Evolutionary conservation across 2,888 invertebrate genomes (phyloP).

Genomic region (Synergus itoensis): DNA sequence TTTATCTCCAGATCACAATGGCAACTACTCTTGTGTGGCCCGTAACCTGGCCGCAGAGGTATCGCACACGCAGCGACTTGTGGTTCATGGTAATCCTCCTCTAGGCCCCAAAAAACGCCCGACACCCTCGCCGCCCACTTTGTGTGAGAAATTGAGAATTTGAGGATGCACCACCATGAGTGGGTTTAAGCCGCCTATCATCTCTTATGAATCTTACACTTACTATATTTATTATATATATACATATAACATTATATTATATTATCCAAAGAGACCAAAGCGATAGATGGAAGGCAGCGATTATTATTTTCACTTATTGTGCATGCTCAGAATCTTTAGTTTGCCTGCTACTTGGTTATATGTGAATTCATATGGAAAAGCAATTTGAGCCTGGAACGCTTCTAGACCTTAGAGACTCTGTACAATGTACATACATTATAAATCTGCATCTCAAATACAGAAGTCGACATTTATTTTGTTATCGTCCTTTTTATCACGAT

Average conservation of each 20-base stretch:
- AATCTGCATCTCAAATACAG: slow-evolving; percentile 32
- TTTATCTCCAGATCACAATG: slow-evolving; percentile 87
- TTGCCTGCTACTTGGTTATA: slow-evolving; percentile 36
- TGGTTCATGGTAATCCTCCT: slow-evolving; percentile 87
- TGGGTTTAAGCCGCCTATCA: slow-evolving; percentile 50
- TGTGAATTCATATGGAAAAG: slow-evolving; percentile 32
- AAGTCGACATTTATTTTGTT: slow-evolving; percentile 6
- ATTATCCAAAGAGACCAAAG: not conserved
- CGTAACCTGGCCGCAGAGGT: slow-evolving; percentile 87
- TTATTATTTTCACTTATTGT: not conserved
- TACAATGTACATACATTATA: slow-evolving; percentile 26
- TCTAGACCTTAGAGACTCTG: slow-evolving; percentile 32
- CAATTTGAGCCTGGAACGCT: slow-evolving; percentile 40
- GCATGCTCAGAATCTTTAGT: slow-evolving; percentile 37
- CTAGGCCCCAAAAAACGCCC: slow-evolving; percentile 73
- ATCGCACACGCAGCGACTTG: slow-evolving; percentile 85
- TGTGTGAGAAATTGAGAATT: slow-evolving; percentile 48
- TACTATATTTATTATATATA: slow-evolving; percentile 9
- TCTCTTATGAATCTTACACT: slow-evolving; percentile 23
- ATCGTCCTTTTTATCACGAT: not conserved
- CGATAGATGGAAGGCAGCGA: slow-evolving; percentile 31
- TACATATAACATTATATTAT: not conserved
- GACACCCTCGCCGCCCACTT: slow-evolving; percentile 72
- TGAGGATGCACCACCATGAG: slow-evolving; percentile 52
- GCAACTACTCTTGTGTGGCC: slow-evolving; percentile 88